These are phyloP conservation scores for Aspidiotus destructor DNA, from an alignment of 2,888 invertebrate species.

Conservation along the genomic window DNA sequence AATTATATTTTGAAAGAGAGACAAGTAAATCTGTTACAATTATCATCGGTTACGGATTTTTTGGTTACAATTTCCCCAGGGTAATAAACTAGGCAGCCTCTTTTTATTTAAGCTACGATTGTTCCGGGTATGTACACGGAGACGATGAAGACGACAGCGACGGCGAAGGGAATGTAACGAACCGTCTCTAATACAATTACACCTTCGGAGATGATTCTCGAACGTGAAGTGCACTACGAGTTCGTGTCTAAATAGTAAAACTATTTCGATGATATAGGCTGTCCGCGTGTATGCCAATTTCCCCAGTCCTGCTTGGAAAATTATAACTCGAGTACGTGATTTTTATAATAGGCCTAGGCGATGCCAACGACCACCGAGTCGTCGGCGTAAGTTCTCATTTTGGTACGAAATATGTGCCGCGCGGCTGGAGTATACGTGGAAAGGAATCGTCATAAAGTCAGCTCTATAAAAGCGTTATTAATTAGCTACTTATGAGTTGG, in stretches of 20 bases:
- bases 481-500: too few species aligned
- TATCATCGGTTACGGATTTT: conserved; percentile 32
- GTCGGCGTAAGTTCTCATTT: too few species aligned
- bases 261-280: conserved; percentile 1
- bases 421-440: too few species aligned
- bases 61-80: conserved; percentile 29
- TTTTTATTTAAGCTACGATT: conserved; percentile 19
- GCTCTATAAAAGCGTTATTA: too few species aligned
- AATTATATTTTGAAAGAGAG: conserved; percentile 23
- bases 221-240: conserved; percentile 28
- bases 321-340: conserved; percentile 16
- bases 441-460: too few species aligned
- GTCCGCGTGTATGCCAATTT: conserved; percentile 3
- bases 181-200: conserved; percentile 29
- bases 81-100: conserved; percentile 23
- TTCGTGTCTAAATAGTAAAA: conserved; percentile 23
- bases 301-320: background rate
- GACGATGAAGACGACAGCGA: background rate
- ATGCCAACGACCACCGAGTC: conserved; percentile 11
- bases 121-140: conserved; percentile 20
- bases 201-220: conserved; percentile 25
- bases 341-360: conserved; percentile 14
- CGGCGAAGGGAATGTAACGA: conserved; percentile 22
- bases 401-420: background rate
- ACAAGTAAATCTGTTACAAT: conserved; percentile 26